These are phyloP conservation scores for Ophion slaviceki DNA, from an alignment of 2,888 invertebrate genomes.

Conservation along the genomic window DNA sequence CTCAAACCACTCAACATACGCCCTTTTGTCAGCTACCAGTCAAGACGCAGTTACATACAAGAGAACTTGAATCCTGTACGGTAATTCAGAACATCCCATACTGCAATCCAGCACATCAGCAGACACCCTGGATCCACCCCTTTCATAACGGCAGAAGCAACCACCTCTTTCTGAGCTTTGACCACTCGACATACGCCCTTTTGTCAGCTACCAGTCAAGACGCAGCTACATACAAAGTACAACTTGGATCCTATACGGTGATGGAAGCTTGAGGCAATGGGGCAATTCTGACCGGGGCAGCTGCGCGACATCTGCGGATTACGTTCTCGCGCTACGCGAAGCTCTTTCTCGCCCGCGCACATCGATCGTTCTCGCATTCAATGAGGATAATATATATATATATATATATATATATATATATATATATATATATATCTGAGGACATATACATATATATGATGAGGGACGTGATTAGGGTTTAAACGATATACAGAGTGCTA, in stretches of 20 bases:
- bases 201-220: background rate
- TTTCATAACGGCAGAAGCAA: background rate
- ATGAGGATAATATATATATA: constrained; percentile 18
- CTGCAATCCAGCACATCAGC: no score
- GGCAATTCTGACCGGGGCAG: constrained; percentile 71
- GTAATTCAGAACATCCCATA: background rate
- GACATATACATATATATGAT: constrained; percentile 14
- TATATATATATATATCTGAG: background rate
- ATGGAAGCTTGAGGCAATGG: constrained; percentile 48
- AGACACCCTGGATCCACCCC: background rate
- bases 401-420: constrained; percentile 16
- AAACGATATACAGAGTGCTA: constrained; percentile 52
- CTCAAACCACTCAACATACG: background rate
- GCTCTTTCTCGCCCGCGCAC: constrained; percentile 63
- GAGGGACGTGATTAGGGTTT: constrained; percentile 39
- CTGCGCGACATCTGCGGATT: constrained; percentile 81
- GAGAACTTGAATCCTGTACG: constrained; percentile 21
- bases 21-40: constrained; percentile 1
- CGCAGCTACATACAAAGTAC: background rate
- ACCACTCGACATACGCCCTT: background rate
- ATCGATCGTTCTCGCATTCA: constrained; percentile 44
- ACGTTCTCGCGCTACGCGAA: constrained; percentile 73
- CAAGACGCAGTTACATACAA: background rate
- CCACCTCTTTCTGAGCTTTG: background rate
- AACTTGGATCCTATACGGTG: constrained; percentile 29